Conservation (phyloP, 1,140 invertebrate genomes). For the Drosophila rufa region DNA sequence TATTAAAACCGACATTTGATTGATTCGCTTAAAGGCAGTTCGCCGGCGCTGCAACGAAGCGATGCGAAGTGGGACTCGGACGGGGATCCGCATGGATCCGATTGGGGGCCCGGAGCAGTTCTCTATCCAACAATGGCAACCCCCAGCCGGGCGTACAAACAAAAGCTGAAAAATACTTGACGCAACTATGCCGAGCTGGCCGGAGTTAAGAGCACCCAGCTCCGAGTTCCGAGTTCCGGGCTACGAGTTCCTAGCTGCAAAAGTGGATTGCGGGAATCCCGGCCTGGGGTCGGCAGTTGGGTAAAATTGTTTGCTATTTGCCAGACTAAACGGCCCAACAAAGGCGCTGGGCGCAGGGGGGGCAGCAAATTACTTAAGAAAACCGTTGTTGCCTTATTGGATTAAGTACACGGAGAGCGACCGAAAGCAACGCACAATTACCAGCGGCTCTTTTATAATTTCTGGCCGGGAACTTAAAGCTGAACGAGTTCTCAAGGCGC, state of each 20-base stretch:
- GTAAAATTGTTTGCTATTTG: slow-evolving; percentile 77
- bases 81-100: neutral
- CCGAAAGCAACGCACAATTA: slow-evolving; percentile 69
- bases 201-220: slow-evolving; percentile 25
- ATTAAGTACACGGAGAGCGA: slow-evolving; percentile 56
- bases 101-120: slow-evolving; percentile 15
- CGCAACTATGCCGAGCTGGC: slow-evolving; percentile 68
- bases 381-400: slow-evolving; percentile 82
- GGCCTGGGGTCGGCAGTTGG: slow-evolving; percentile 34
- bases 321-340: slow-evolving; percentile 78
- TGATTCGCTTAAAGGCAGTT: slow-evolving; percentile 68
- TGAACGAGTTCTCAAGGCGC: slow-evolving; percentile 15
- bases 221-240: slow-evolving; percentile 23
- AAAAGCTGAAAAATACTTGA: slow-evolving; percentile 80
- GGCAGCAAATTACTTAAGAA: slow-evolving; percentile 80
- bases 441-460: slow-evolving; percentile 82
- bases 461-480: slow-evolving; percentile 42
- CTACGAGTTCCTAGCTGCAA: slow-evolving; percentile 21
- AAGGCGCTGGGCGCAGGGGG: slow-evolving; percentile 15
- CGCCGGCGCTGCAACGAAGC: slow-evolving; percentile 2
- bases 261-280: slow-evolving; percentile 13
- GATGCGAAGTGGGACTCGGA: neutral
- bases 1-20: slow-evolving; percentile 77
- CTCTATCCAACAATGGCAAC: slow-evolving; percentile 49
- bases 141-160: slow-evolving; percentile 62